Base-by-base conservation (phyloP, 2,888 invertebrate species). In the Athalia circularis region DNA sequence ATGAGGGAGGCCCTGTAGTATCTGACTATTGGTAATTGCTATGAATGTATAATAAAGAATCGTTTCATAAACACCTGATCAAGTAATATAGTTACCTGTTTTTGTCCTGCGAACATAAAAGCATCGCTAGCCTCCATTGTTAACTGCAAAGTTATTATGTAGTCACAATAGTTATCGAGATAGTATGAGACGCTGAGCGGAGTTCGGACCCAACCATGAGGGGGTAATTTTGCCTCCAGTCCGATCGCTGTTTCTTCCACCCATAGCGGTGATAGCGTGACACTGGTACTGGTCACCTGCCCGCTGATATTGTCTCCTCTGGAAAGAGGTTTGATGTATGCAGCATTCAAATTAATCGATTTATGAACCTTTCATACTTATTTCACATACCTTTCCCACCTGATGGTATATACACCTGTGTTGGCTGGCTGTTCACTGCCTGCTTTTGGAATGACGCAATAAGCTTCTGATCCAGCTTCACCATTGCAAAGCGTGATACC, bases 21-120 rank as follows among this genome's bases (percentile, higher is more conserved):
- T 15, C 75, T 76, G 15, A 45, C n/a, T n/a, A n/a, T 7, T 65
- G 15, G 29, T n/a, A 78, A 11, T 7, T 43, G 15, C 57, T 45
- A 57, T 62, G 45, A 65, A 48, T 15, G 52, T 1, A 15, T 9
- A 45, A 70, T 57, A 57, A 29, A 29, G 8, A 75, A 47, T 48
- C 43, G 62, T n/a, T 2, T 15, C 48, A 47, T 8, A 29, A 54
- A 65, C 15, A 61, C 5, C 61, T 48, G 74, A 76, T 45, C 7
- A 59, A 75, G 3, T 50, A 70, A 68, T 80, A 29, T 29, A 29
- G 29, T 79, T 87, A 95, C 95, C 92, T 97, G 96, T 91, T 97
- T 98, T 87, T 97, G 97, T 3, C 98, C 98, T 80, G 98, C 95
- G 91, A 97, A 98, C 95, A 98, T 98, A 89, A 98, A 98, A 61